These are phyloP conservation scores for Battus philenor DNA, from an alignment of 1,140 invertebrate species.

Conservation along the genomic window DNA sequence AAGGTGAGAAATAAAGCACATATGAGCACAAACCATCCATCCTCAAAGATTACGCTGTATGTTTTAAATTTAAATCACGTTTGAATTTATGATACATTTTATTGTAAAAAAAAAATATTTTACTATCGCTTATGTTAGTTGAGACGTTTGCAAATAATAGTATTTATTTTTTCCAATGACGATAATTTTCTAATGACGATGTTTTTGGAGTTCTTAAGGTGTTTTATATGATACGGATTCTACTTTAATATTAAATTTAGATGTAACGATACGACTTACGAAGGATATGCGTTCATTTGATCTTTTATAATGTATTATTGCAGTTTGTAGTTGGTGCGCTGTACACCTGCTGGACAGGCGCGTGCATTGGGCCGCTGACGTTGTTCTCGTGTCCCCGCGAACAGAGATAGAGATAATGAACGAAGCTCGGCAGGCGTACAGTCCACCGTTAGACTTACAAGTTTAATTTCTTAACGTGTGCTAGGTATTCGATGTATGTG, in stretches of 20 bases:
- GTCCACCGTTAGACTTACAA: conserved; percentile 18
- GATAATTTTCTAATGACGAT: conserved; percentile 53
- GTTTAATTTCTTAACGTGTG: conserved; percentile 44
- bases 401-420: conserved; percentile 19
- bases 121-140: conserved; percentile 74
- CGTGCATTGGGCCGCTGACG: conserved; percentile 20
- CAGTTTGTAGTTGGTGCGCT: conserved; percentile 32
- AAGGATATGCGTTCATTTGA: conserved; percentile 46
- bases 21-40: conserved; percentile 73
- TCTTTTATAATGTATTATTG: conserved; percentile 45
- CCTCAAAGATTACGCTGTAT: conserved; percentile 67
- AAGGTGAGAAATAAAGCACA: conserved; percentile 68
- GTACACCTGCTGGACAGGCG: too few species aligned
- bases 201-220: conserved; percentile 61
- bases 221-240: conserved; percentile 63
- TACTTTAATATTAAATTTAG: conserved; percentile 60
- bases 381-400: conserved; percentile 10
- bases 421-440: conserved; percentile 12
- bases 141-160: conserved; percentile 70
- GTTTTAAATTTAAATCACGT: conserved; percentile 69
- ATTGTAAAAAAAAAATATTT: conserved; percentile 71
- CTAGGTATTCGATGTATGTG: conserved; percentile 51
- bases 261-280: conserved; percentile 41
- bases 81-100: conserved; percentile 76
- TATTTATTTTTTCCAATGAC: conserved; percentile 67